These are phyloP conservation scores for Saxicola maurus DNA, from an alignment of 2,797 vertebrate species.

Conservation along the genomic window DNA sequence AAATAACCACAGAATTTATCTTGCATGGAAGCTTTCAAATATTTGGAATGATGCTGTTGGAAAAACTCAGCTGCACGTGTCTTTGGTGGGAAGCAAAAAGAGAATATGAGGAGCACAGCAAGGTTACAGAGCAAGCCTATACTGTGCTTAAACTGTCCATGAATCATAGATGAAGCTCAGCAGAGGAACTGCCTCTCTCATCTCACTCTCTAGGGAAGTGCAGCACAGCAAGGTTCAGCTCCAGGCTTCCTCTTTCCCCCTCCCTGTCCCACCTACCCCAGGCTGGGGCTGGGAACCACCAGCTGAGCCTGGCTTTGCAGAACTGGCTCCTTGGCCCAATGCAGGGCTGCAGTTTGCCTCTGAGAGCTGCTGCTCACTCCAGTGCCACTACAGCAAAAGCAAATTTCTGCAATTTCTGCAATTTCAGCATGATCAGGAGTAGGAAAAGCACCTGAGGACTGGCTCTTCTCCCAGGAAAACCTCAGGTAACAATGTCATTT, in stretches of 20 bases:
- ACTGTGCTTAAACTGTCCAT: background rate
- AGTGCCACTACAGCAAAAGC: background rate
- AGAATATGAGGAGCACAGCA: background rate
- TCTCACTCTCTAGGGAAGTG: background rate
- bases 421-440: accelerated
- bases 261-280: background rate
- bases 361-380: background rate
- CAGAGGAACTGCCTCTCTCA: background rate
- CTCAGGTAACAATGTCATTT: background rate
- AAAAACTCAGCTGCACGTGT: background rate
- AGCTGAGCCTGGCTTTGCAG: background rate
- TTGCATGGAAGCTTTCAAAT: background rate
- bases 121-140: background rate
- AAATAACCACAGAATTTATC: background rate
- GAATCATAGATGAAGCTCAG: background rate
- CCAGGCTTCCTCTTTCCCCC: conserved; percentile 28
- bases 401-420: background rate
- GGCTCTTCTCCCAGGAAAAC: background rate
- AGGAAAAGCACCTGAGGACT: background rate
- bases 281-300: background rate
- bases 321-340: background rate
- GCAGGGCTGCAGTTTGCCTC: background rate
- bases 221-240: background rate
- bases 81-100: background rate
- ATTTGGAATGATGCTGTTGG: background rate